Percentiles rank a stretch among this genome's conserved stretches.
phyloP scores from a whole-genome alignment of 2,888 invertebrate species.

The Pollenia angustigena region DNA sequence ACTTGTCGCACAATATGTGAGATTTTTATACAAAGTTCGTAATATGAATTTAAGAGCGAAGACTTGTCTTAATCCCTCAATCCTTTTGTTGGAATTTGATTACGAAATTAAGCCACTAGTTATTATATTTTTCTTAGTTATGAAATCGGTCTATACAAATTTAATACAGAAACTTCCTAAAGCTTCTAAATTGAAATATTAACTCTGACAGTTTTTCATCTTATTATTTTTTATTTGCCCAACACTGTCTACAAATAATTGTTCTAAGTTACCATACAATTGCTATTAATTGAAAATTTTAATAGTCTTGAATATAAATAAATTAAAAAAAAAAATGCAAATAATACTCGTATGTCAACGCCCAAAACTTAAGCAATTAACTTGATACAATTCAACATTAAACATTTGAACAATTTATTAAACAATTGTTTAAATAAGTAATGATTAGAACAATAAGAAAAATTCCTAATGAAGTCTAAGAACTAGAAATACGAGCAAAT shows the following conservation, averaged over 20 bases:
- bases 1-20: too few relatives aligned
- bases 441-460: conserved; percentile 25
- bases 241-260: neutral
- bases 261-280: conserved; percentile 18
- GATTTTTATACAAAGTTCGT: too few relatives aligned
- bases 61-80: too few relatives aligned
- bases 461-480: conserved; percentile 39
- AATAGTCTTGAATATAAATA: conserved; percentile 5
- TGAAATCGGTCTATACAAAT: too few relatives aligned
- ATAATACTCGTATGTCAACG: conserved; percentile 52
- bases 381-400: conserved; percentile 35
- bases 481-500: conserved; percentile 21
- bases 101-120: too few relatives aligned
- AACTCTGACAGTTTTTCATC: neutral
- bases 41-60: too few relatives aligned
- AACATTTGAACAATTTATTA: conserved; percentile 27
- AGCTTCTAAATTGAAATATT: neutral
- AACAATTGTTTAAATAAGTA: conserved; percentile 36
- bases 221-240: neutral
- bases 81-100: too few relatives aligned
- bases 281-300: conserved; percentile 26
- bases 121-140: too few relatives aligned
- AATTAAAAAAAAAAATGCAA: conserved; percentile 27
- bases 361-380: conserved; percentile 60
- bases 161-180: neutral